Conservation (phyloP, 2,888 invertebrate species). For the Mycogona germanica region DNA sequence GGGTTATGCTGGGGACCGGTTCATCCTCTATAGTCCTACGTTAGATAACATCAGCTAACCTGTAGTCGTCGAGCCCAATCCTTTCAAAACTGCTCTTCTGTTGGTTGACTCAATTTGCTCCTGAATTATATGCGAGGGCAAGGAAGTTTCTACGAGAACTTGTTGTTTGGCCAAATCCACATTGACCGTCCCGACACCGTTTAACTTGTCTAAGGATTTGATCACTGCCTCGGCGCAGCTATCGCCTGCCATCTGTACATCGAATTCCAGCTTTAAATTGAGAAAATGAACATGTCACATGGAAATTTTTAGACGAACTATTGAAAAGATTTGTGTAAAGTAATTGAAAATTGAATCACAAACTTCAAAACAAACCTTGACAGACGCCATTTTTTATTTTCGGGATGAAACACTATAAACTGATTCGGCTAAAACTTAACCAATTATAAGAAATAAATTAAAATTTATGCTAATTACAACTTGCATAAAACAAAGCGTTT, state of each 20-base stretch:
- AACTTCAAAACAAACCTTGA: too few relatives aligned
- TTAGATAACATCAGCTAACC: background rate
- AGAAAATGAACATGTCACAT: too few relatives aligned
- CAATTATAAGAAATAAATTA: too few relatives aligned
- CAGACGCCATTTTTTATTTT: too few relatives aligned
- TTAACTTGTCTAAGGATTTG: constrained; percentile 22
- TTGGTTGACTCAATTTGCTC: constrained; percentile 48
- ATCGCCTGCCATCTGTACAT: constrained; percentile 23
- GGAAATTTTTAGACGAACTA: too few relatives aligned
- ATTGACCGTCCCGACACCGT: constrained; percentile 40
- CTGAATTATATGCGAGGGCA: constrained; percentile 47
- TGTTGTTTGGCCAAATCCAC: constrained; percentile 49
- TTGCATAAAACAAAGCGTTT: too few relatives aligned
- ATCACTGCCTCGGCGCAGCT: constrained; percentile 21
- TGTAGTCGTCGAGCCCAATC: constrained; percentile 51
- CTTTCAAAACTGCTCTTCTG: constrained; percentile 59
- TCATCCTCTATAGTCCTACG: background rate
- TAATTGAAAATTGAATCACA: too few relatives aligned
- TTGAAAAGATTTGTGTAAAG: too few relatives aligned
- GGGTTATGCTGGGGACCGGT: background rate
- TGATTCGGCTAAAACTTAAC: too few relatives aligned
- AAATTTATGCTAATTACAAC: too few relatives aligned
- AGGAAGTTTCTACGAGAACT: constrained; percentile 51
- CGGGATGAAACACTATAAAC: too few relatives aligned
- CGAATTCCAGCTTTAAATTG: constrained; percentile 25